Evolutionary conservation across 2,888 invertebrate species (phyloP).

Genomic region (Lycia hirtaria): DNA sequence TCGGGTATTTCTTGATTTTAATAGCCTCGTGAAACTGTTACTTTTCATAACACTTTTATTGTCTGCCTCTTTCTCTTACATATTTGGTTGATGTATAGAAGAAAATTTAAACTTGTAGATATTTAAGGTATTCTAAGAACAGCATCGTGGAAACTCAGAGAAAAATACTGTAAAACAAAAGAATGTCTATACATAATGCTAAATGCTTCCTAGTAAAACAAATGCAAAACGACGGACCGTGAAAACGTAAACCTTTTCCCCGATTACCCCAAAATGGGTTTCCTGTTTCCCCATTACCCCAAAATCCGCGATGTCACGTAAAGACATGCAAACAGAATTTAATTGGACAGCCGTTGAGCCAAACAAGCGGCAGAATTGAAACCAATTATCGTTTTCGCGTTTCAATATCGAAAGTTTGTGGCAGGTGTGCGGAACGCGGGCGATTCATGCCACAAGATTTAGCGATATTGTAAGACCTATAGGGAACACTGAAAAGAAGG

Average conservation of each 20-base stretch:
- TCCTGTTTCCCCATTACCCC: neutral
- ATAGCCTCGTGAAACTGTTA: too few species aligned
- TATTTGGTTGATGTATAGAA: too few species aligned
- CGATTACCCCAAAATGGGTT: neutral
- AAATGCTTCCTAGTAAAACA: too few species aligned
- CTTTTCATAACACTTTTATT: too few species aligned
- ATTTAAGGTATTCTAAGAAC: too few species aligned
- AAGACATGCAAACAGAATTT: constrained; percentile 69
- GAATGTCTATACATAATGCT: too few species aligned
- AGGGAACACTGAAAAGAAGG: too few species aligned
- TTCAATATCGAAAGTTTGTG: constrained; percentile 78
- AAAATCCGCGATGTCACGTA: constrained; percentile 35
- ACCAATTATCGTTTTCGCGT: constrained; percentile 81
- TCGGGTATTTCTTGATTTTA: too few species aligned
- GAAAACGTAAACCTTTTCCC: neutral
- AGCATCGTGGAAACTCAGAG: too few species aligned
- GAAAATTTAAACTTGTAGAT: too few species aligned
- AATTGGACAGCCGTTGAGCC: constrained; percentile 73
- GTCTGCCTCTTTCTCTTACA: too few species aligned
- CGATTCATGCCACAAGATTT: constrained; percentile 40
- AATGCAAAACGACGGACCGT: neutral
- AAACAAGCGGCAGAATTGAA: constrained; percentile 76
- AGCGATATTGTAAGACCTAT: constrained; percentile 39
- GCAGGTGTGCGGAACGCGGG: constrained; percentile 73
- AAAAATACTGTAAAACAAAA: too few species aligned